Conservation (phyloP, 2,888 invertebrate genomes). For the Ennomos quercinarius region DNA sequence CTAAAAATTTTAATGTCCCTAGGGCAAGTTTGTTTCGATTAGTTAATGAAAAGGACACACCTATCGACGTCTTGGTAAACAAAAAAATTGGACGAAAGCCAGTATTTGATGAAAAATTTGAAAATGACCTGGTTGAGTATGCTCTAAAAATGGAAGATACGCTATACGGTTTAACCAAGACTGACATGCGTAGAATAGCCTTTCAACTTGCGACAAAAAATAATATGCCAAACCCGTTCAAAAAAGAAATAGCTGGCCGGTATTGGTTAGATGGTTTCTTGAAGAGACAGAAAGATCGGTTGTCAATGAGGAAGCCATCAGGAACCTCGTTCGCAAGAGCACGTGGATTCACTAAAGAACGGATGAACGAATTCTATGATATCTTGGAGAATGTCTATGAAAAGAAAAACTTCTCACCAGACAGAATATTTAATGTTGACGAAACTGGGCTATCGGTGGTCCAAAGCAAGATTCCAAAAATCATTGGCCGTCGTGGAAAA, state of each 20-base stretch:
- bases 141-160: conserved; percentile 6
- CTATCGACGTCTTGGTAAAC: too few species aligned
- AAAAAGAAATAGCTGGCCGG: too few species aligned
- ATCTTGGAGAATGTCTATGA: conserved; percentile 21
- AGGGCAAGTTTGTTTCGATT: too few species aligned
- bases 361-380: conserved; percentile 20
- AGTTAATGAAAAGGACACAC: too few species aligned
- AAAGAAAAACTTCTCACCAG: conserved; percentile 31
- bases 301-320: conserved; percentile 32
- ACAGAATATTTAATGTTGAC: conserved; percentile 55
- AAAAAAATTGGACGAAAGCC: conserved; percentile 5
- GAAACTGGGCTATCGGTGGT: conserved; percentile 58
- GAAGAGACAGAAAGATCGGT: conserved; percentile 19
- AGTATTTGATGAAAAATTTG: not conserved
- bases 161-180: conserved; percentile 4
- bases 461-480: conserved; percentile 46
- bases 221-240: too few species aligned
- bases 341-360: conserved; percentile 26
- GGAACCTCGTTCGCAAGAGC: conserved; percentile 27
- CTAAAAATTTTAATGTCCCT: too few species aligned
- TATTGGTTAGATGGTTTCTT: too few species aligned
- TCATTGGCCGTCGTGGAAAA: conserved; percentile 51
- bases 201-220: conserved; percentile 13
- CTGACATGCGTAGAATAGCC: conserved; percentile 14
- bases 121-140: conserved; percentile 3